Evolutionary conservation across 2,113 vertebrate genomes (phyloP).

Genomic region (Anas platyrhynchos): DNA sequence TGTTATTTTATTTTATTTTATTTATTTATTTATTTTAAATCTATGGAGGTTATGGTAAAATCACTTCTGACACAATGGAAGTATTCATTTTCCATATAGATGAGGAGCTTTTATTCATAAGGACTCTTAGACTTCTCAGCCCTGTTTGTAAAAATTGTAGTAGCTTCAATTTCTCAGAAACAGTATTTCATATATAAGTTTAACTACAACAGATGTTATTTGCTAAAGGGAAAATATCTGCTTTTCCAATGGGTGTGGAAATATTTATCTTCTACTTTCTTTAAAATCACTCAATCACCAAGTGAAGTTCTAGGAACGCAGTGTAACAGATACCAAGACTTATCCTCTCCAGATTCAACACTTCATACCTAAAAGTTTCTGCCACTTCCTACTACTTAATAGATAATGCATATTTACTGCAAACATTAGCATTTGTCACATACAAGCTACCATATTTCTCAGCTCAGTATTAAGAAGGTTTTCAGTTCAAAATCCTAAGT

Average conservation of each 20-base stretch:
- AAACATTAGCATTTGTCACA: neutral
- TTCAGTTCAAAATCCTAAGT: neutral
- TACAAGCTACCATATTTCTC: neutral
- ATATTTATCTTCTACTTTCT: slow-evolving; percentile 25
- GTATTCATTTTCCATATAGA: neutral
- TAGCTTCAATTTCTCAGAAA: neutral
- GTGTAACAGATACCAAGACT: slow-evolving; percentile 5
- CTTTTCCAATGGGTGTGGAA: slow-evolving; percentile 23
- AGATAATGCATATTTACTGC: neutral
- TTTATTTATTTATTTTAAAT: neutral
- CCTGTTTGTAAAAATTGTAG: neutral
- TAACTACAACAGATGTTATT: slow-evolving; percentile 36
- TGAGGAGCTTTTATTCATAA: neutral
- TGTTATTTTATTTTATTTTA: neutral
- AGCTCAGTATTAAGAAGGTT: neutral
- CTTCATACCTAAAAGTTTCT: neutral
- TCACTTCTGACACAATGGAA: neutral
- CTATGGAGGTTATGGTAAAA: neutral
- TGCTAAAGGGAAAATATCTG: slow-evolving; percentile 44
- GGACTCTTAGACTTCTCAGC: neutral
- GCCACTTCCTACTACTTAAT: too few relatives aligned
- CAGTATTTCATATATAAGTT: neutral
- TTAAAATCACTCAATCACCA: neutral
- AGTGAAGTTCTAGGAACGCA: neutral
- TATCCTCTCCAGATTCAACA: neutral